Conservation (phyloP, 92 coral and sea anemone species). For the Bergia sp. region DNA sequence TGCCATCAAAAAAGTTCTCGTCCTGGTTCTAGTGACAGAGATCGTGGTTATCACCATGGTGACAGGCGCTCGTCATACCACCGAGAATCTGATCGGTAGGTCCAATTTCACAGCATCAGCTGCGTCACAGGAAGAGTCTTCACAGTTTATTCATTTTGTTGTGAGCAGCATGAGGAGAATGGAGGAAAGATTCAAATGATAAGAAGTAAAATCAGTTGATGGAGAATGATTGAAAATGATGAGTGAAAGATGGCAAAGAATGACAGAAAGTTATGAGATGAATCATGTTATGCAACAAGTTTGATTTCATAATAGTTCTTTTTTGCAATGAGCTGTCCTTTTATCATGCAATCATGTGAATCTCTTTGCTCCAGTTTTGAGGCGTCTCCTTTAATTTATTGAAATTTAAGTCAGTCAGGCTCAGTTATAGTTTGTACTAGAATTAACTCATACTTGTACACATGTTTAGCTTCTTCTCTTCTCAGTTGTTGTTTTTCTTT, state of each 20-base stretch:
- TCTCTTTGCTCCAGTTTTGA: too few relatives aligned
- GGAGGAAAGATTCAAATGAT: not conserved
- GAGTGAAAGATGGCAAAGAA: not conserved
- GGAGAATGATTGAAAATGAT: not conserved
- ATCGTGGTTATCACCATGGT: constrained; percentile 27
- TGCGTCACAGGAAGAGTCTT: not conserved
- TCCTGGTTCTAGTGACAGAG: constrained; percentile 40
- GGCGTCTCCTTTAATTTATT: too few relatives aligned
- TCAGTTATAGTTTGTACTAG: too few relatives aligned
- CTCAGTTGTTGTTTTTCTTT: too few relatives aligned
- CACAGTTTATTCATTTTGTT: not conserved
- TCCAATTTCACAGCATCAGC: constrained; percentile 19
- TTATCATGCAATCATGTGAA: too few relatives aligned
- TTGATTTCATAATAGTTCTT: too few relatives aligned
- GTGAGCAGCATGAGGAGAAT: not conserved
- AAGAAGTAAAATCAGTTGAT: not conserved
- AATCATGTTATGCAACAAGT: not conserved
- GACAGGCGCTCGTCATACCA: constrained; percentile 32
- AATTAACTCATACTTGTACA: too few relatives aligned
- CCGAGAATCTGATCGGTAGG: constrained; percentile 44
- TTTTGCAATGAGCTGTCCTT: too few relatives aligned
- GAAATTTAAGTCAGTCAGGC: too few relatives aligned
- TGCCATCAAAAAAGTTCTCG: constrained; percentile 27
- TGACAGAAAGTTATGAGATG: not conserved
- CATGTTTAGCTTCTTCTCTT: too few relatives aligned